Base-by-base conservation (phyloP, 2,888 invertebrate species). In the Bimastos eiseni region DNA sequence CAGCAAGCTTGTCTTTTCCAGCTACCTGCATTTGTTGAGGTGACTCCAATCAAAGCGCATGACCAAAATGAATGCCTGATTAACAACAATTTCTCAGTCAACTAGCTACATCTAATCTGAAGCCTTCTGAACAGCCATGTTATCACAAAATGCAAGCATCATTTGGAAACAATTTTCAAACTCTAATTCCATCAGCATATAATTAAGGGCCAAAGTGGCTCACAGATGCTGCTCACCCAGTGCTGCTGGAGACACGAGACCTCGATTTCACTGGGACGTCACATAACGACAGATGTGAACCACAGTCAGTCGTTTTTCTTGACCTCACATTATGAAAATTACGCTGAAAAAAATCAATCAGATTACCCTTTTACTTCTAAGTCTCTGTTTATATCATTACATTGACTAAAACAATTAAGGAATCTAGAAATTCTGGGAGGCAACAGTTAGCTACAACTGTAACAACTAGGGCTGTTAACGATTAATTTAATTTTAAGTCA, bases 161-260 rank as follows among this genome's bases (percentile, higher is more conserved):
- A 70, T 30, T 49, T 49, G n/a, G n/a, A 70, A 70, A 70, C 70
- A 70, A n/a, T 70, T 70, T 70, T n/a, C 13, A n/a, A 30, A 70
- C 8, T n/a, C 70, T 70, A n/a, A n/a, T 70, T n/a, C 30, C 30
- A 70, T 70, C 70, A 70, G 70, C 30, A n/a, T 2, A 70, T 30
- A 17, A 8, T 70, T 11, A 70, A 0, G n/a, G n/a, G 70, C 70
- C 13, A 30, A 70, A 70, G 70, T 70, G n/a, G 70, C 11, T 70
- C 0, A n/a, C 17, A n/a, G n/a, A n/a, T 70, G 70, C 70, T 8
- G 70, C 70, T 70, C 30, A 70, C 70, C 70, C 70, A n/a, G 70
- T 70, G 70, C 70, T 70, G 70, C 70, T 70, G 70, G 70, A 70
- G 70, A 70, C 70, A n/a, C n/a, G 70, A 70, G 70, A 70, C 70